These are phyloP conservation scores for Erinaceus europaeus DNA, from an alignment of 2,113 vertebrate genomes.

Conservation along the genomic window DNA sequence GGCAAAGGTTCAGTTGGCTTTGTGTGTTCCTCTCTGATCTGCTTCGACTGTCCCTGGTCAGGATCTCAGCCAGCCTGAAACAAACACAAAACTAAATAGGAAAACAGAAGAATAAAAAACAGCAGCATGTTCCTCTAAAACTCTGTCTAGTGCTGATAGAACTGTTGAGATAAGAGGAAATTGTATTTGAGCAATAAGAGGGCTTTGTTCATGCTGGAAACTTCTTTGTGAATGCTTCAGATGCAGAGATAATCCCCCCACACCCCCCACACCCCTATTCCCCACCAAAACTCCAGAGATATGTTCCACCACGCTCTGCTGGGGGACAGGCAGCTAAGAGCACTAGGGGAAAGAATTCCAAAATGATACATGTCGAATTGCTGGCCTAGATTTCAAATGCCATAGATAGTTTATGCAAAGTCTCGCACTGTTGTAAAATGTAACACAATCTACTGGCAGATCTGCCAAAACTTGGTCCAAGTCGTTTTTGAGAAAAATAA, in stretches of 20 bases:
- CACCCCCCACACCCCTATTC: too few species aligned
- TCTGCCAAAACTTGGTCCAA: conserved; percentile 76
- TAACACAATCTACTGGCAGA: conserved; percentile 82
- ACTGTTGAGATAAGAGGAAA: conserved; percentile 73
- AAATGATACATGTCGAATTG: conserved; percentile 83
- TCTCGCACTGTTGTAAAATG: conserved; percentile 83
- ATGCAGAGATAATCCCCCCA: conserved; percentile 75
- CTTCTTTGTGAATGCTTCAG: conserved; percentile 76
- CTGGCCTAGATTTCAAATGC: conserved; percentile 84
- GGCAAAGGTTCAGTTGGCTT: conserved; percentile 47
- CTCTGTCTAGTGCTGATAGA: conserved; percentile 62
- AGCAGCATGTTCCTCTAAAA: conserved; percentile 55
- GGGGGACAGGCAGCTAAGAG: conserved; percentile 78
- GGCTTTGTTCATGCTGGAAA: conserved; percentile 71
- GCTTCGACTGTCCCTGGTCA: conserved; percentile 51
- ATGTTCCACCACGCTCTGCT: conserved; percentile 69
- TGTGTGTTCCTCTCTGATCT: conserved; percentile 50
- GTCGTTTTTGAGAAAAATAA: conserved; percentile 83
- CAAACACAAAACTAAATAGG: conserved; percentile 49
- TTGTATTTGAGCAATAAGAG: conserved; percentile 74
- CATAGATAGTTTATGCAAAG: conserved; percentile 86
- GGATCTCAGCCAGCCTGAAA: conserved; percentile 42
- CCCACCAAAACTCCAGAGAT: conserved; percentile 72
- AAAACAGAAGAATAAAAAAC: conserved; percentile 60
- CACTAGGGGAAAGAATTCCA: conserved; percentile 75